Base-by-base conservation (phyloP, 1,140 invertebrate species). In the Zaprionus vittiger region DNA sequence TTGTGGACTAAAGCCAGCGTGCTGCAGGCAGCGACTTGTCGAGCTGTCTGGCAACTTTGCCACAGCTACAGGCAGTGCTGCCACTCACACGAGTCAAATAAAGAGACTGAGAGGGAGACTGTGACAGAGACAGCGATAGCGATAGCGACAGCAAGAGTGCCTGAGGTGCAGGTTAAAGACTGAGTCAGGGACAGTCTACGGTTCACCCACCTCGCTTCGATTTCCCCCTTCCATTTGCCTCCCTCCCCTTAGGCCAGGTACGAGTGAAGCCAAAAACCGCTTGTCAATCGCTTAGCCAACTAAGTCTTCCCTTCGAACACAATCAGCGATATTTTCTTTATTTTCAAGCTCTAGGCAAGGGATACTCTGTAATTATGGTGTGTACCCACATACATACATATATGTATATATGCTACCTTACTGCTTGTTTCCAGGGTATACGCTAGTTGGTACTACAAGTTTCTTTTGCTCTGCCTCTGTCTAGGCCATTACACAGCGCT, bases 241-340 rank as follows among this genome's bases (percentile, higher is more conserved):
- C n/a, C 15, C 41, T 4, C 7, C 22, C 47, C 12, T 28, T 20
- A 14, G 59, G 22, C n/a, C 31, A 52, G 68, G 57, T 70, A 61
- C 41, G 64, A 64, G 49, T 57, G 14, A 54, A 66, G 26, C 80
- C 70, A 72, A 86, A 84, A 55, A 68, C 75, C 79, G 83, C 83
- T 85, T 87, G 83, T 85, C 83, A 85, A 85, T 87, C 80, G 83
- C 81, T 63, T 77, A 77, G 77, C 62, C 73, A 79, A 62, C 56
- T 76, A 64, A 57, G 59, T 31, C 34, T 86, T 69, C 73, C 67
- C 73, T 24, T 54, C 20, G 44, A 38, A 38, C n/a, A 59, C 70
- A 66, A 66, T 65, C 55, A 47, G 66, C 66, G 66, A 75, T 75
- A 83, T 87, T 83, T 67, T 61, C 66, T 64, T 64, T 65, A 76